phyloP scores from a whole-genome alignment of 2,888 invertebrate genomes.

The Andrena dorsata region DNA sequence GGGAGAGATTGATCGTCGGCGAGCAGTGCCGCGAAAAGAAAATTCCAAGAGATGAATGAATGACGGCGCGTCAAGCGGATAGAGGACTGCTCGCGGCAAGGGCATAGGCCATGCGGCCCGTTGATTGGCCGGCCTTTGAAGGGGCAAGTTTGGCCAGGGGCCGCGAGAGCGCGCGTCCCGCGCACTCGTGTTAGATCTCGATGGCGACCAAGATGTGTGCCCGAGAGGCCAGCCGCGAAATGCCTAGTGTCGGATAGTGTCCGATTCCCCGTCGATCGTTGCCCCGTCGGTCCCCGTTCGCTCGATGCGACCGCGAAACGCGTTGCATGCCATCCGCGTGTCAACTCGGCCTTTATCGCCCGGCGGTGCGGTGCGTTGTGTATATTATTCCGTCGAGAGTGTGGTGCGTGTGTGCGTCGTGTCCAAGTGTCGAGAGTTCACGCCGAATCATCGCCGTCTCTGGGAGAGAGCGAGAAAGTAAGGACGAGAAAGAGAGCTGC shows the following conservation, averaged over 20 bases:
- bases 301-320: constrained; percentile 48
- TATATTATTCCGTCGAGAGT: constrained; percentile 48
- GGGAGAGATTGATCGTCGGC: not conserved
- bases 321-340: constrained; percentile 53
- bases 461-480: constrained; percentile 56
- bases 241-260: constrained; percentile 47
- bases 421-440: constrained; percentile 69
- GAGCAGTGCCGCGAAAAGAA: constrained; percentile 22
- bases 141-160: constrained; percentile 47
- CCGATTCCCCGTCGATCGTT: constrained; percentile 24
- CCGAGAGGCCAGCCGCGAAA: constrained; percentile 63
- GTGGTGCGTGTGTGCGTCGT: constrained; percentile 65
- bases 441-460: constrained; percentile 64
- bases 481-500: constrained; percentile 59
- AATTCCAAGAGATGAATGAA: constrained; percentile 53
- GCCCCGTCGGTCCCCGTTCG: constrained; percentile 30
- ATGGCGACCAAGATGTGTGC: constrained; percentile 74
- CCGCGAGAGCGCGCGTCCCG: constrained; percentile 65
- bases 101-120: constrained; percentile 74
- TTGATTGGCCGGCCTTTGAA: constrained; percentile 78
- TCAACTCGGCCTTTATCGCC: constrained; percentile 32
- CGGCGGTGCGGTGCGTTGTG: constrained; percentile 44
- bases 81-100: constrained; percentile 64
- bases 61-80: constrained; percentile 51
- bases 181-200: constrained; percentile 72